A percentile compares a stretch with the other conserved stretches of the same genome.
These are phyloP conservation scores for Gymnosoma rotundatum DNA, from an alignment of 2,888 invertebrate species.

Conservation along the genomic window DNA sequence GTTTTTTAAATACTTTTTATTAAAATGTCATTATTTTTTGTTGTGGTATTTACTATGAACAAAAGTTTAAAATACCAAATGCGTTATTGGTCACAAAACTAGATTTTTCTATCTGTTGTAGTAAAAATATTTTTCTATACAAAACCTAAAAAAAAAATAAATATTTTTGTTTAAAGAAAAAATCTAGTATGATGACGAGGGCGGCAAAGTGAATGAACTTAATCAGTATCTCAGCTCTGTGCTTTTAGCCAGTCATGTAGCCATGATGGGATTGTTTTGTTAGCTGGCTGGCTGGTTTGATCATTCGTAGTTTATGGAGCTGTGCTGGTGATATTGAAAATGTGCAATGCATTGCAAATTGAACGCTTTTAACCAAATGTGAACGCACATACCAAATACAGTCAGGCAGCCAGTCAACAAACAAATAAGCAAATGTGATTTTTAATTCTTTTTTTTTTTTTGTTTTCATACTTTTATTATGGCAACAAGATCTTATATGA, in stretches of 20 bases:
- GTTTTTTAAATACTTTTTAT: neutral
- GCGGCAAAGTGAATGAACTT: conserved; percentile 49
- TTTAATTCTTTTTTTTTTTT: conserved; percentile 8
- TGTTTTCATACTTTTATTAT: conserved; percentile 28
- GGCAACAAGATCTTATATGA: conserved; percentile 41
- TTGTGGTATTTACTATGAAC: neutral
- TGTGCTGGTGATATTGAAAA: conserved; percentile 48
- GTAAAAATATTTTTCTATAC: neutral
- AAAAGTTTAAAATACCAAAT: conserved; percentile 50
- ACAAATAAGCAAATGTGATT: conserved; percentile 17
- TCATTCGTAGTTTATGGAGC: conserved; percentile 41
- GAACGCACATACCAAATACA: conserved; percentile 63
- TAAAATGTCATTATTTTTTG: no score
- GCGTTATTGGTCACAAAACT: conserved; percentile 57
- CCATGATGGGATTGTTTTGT: conserved; percentile 27
- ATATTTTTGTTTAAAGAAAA: neutral
- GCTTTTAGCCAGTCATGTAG: conserved; percentile 34
- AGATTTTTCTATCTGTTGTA: conserved; percentile 37
- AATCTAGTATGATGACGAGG: conserved; percentile 22
- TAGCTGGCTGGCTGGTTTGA: conserved; percentile 5
- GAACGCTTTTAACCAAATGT: conserved; percentile 66
- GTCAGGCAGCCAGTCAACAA: neutral
- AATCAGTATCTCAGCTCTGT: conserved; percentile 16
- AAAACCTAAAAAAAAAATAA: conserved; percentile 11
- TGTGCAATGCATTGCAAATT: conserved; percentile 69